Evolutionary conservation across 2,797 vertebrate species (phyloP), one percentile per base, ranked within the genome.

Genomic region (Helostoma temminkii): DNA sequence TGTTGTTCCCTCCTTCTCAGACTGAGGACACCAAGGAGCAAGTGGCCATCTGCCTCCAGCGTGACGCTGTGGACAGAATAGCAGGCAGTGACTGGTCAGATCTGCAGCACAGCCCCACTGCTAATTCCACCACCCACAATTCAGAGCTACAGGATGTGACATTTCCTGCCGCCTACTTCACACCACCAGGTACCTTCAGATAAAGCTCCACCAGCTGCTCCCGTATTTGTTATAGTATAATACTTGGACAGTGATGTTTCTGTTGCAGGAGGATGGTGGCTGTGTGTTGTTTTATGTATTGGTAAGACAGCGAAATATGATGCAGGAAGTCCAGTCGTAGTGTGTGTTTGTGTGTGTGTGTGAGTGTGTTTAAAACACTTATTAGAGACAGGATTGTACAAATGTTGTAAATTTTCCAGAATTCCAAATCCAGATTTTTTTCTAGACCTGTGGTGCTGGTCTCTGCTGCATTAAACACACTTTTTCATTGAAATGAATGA

Each of bases 21-120:
- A 60, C 69, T n/a, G 81, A 90, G 8, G 92, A 93, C 54, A 85
- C 42, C 76, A 93, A 94, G 73, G 91, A 91, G 19, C 88, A 89
- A 24, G 78, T 93, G 73, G 77, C 88, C 77, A 68, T 92, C 63
- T 84, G 86, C 60, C 71, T 92, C 32, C 83, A 88, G 68, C 82
- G 69, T 21, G 87, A 91, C 2, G 3, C 79, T 32, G 45, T 77
- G 63, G 87, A 89, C 52, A 82, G 76, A 62, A 53, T 84, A 45
- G 5, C 84, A 6, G 74, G 65, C 65, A 77, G 66, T 3, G 74
- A 81, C 30, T 86, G 75, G 87, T 55, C 86, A 12, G 75, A 83
- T 11, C 66, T 78, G 30, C 80, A 62, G 21, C 84, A 83, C 66
- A 85, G 80, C 32, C 77, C 82, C 49, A 53, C 57, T 1, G 16